Base-by-base conservation (phyloP, 2,888 invertebrate species). In the Lochmaea capreae region DNA sequence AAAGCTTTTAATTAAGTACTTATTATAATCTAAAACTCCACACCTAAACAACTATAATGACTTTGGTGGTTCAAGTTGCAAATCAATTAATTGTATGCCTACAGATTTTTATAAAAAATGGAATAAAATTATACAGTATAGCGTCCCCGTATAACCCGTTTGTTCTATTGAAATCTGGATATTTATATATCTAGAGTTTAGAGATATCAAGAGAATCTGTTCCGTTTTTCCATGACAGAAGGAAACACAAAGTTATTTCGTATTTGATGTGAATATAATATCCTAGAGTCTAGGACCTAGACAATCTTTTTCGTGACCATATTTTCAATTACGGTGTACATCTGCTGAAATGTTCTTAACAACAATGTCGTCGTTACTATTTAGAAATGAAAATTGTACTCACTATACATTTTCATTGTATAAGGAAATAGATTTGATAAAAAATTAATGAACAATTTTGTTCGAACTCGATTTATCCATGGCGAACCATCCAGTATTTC, bases 231-330 rank as follows among this genome's bases (percentile, higher is more conserved):
- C 26, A 26, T 58, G 49, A 68, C 61, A 61, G 49, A 66, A 39
- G 8, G 16, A 66, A 66, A 66, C 26, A 57, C 33, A 65, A 68
- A 68, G 68, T 61, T 16, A 16, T 58, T 46, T 54, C 54, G 16
- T 62, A 59, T 26, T 61, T 67, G 10, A 22, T 65, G 52, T 52
- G 52, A 52, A 65, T 65, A 33, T 65, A 65, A 67, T 58, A 67
- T 46, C 59, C 39, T 26, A n/a, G n/a, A n/a, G n/a, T n/a, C n/a
- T n/a, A n/a, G n/a, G n/a, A n/a, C n/a, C n/a, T n/a, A 61, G 59
- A 68, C 61, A 68, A 68, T 68, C 46, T 68, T 68, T 68, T 68
- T 61, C 68, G 68, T 68, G 68, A 68, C 68, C 33, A 59, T 39
- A 62, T 68, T 68, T 68, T 68, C 68, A 68, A 68, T 68, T 68